Conservation (phyloP, 2,888 invertebrate species). For the Nycteola revayana region DNA sequence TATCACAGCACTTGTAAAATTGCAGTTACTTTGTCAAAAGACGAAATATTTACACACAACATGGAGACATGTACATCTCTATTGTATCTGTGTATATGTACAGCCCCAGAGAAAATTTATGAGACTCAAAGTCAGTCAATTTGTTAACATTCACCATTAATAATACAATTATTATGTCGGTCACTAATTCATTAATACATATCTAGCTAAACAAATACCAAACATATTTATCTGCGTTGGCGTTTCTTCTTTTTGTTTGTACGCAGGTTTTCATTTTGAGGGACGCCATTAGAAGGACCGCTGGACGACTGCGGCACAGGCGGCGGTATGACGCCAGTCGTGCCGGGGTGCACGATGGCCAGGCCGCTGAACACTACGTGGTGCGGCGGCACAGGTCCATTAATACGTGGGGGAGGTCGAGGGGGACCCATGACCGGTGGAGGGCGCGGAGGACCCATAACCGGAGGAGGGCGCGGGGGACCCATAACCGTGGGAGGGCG, state of each 20-base stretch:
- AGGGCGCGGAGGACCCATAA: too few species aligned
- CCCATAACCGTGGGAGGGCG: background rate
- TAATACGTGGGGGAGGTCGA: too few species aligned
- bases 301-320: conserved; percentile 26
- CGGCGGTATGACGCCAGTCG: conserved; percentile 22
- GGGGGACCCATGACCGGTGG: too few species aligned
- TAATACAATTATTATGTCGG: conserved; percentile 35
- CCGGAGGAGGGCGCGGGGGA: too few species aligned
- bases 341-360: conserved; percentile 18
- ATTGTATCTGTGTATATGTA: too few species aligned
- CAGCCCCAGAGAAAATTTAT: conserved; percentile 49
- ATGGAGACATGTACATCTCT: conserved; percentile 41
- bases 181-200: conserved; percentile 26
- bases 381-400: background rate
- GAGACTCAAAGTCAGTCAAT: conserved; percentile 50
- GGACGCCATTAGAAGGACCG: conserved; percentile 36
- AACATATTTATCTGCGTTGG: conserved; percentile 59
- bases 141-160: conserved; percentile 39
- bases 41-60: conserved; percentile 52
- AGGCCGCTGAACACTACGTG: conserved; percentile 16
- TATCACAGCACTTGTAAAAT: conserved; percentile 77
- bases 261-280: conserved; percentile 43
- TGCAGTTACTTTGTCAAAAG: conserved; percentile 53
- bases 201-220: conserved; percentile 22
- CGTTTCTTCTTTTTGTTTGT: conserved; percentile 64